phyloP scores from a whole-genome alignment of 2,113 vertebrate species.

The Macroglossus sobrinus region DNA sequence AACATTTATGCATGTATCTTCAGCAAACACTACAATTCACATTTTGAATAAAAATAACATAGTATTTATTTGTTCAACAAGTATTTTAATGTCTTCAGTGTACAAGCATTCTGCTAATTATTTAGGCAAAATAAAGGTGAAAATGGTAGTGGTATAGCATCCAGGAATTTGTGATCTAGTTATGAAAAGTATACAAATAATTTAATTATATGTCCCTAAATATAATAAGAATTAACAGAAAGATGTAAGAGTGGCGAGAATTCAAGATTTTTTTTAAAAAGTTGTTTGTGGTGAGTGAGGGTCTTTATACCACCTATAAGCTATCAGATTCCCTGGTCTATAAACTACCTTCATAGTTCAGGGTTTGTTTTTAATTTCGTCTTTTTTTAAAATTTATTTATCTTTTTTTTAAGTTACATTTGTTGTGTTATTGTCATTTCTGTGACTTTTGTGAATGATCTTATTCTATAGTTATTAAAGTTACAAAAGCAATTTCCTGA shows the following conservation, averaged over 20 bases:
- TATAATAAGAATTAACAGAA: neutral
- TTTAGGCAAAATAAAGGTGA: neutral
- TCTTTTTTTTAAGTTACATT: neutral
- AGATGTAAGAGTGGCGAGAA: neutral
- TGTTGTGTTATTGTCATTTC: neutral
- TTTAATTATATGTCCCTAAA: fast-evolving
- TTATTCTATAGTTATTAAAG: neutral
- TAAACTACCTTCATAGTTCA: too few species aligned
- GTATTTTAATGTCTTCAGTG: neutral
- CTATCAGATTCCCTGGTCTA: too few species aligned
- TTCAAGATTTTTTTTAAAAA: neutral
- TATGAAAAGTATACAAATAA: neutral
- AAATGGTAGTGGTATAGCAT: fast-evolving
- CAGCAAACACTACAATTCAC: neutral
- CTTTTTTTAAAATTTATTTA: too few species aligned
- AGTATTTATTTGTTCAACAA: neutral
- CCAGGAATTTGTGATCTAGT: neutral
- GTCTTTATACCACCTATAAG: neutral
- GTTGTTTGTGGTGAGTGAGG: fast-evolving
- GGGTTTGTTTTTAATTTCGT: neutral
- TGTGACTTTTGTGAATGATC: neutral
- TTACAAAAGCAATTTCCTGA: neutral
- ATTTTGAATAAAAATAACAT: neutral
- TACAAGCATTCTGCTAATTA: neutral
- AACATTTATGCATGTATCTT: fast-evolving